Evolutionary conservation across 2,797 vertebrate species (phyloP), one percentile per base, ranked within the genome.

Genomic region (Cossypha niveicapilla): DNA sequence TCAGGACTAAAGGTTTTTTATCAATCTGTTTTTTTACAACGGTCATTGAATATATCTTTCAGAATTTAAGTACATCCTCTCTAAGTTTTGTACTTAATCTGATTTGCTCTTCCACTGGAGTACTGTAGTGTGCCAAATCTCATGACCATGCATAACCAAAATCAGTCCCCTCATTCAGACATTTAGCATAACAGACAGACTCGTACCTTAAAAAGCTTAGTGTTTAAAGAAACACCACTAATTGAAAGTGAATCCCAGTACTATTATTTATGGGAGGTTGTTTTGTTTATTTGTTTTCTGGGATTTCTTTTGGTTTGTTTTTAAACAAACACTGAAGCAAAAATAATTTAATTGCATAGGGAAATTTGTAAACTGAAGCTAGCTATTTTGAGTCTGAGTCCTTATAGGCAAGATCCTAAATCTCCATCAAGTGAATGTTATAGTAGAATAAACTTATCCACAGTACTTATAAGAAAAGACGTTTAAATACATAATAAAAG

Each of bases 251-350:
- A 79, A 41, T 63, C 6, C 18, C 16, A 30, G 4, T 71, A 27
- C 5, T 56, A 3, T 22, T 76, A 21, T 11, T n/a, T 71, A 6
- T 8, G 14, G 27, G 1, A 6, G 0, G 0, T 5, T 77, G 28
- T n/a, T 58, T 35, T 6, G 1, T 57, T 54, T 47, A 32, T 62
- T 50, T n/a, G 4, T 42, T 74, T 66, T 22, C 9, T 21, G 6
- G 13, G 8, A 3, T 68, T 19, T 30, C 51, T 15, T 1, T 11
- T 13, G 8, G 13, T 15, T 79, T 30, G 6, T 35, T 82, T 75
- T 66, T 39, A 7, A 81, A n/a, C 28, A 47, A 47, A 72, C 13
- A 62, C 4, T 41, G n/a, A 73, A 77, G 24, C 10, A 45, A 56
- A 86, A 48, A n/a, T 28, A 42, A 27, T 7, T 54, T 48, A 71